phyloP scores from a whole-genome alignment of 2,113 vertebrate species.

The Notechis scutatus region DNA sequence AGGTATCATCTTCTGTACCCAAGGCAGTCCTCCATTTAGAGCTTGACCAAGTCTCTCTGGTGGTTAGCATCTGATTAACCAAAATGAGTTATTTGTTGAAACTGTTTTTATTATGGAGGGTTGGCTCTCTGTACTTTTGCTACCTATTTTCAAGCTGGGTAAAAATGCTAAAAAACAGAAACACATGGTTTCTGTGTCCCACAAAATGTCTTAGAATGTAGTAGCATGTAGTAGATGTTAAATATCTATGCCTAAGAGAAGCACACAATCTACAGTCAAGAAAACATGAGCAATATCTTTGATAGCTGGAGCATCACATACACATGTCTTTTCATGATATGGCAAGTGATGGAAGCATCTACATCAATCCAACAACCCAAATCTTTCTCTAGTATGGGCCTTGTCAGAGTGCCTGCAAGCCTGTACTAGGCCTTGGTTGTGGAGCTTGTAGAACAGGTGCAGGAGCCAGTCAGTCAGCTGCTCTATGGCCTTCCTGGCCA shows the following conservation, averaged over 20 bases:
- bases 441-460: too few species aligned
- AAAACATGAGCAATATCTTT: too few species aligned
- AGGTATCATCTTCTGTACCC: background rate
- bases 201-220: background rate
- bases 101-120: background rate
- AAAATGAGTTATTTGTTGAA: background rate
- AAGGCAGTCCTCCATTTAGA: background rate
- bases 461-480: too few species aligned
- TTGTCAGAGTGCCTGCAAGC: too few species aligned
- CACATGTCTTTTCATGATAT: background rate
- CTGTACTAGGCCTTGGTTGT: too few species aligned
- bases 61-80: background rate
- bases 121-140: background rate
- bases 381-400: too few species aligned
- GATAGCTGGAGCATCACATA: background rate
- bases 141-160: background rate
- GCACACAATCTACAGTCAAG: too few species aligned
- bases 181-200: background rate
- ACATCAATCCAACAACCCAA: too few species aligned
- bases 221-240: too few species aligned
- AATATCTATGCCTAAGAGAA: too few species aligned
- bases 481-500: too few species aligned
- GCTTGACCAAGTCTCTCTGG: background rate
- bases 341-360: too few species aligned
- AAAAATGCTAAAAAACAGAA: background rate